Conservation (phyloP, 2,113 vertebrate species). For the Rhineura floridana region DNA sequence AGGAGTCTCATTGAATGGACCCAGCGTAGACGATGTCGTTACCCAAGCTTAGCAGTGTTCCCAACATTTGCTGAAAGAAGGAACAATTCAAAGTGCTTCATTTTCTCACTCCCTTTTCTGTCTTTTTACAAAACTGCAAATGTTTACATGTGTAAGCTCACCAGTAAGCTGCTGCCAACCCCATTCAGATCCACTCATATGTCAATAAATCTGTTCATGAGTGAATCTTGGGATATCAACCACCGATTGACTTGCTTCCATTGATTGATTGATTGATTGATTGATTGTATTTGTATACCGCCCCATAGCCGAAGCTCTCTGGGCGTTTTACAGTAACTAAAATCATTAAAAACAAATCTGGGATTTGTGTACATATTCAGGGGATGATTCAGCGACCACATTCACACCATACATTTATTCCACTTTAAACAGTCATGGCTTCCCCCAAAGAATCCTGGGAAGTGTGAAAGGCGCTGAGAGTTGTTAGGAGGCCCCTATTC, state of each 20-base stretch:
- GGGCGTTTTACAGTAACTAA: no score
- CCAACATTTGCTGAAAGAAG: neutral
- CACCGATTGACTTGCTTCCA: neutral
- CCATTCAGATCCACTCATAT: neutral
- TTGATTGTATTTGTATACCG: no score
- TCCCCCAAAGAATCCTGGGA: no score
- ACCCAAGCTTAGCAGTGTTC: neutral
- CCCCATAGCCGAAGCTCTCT: no score
- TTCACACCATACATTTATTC: no score
- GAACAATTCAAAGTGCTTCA: neutral
- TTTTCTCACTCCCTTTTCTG: neutral
- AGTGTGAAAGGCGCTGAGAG: no score
- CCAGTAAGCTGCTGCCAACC: neutral
- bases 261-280: no score
- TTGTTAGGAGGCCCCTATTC: no score
- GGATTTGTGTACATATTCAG: neutral
- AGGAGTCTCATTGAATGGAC: neutral
- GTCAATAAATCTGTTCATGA: neutral
- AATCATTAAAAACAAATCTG: no score
- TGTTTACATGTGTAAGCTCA: neutral
- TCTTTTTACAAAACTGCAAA: neutral
- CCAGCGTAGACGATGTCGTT: neutral
- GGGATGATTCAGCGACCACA: neutral
- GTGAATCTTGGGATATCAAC: neutral
- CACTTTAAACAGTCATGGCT: no score